Conservation (phyloP, 2,888 invertebrate species). For the Invenusta paracnida region DNA sequence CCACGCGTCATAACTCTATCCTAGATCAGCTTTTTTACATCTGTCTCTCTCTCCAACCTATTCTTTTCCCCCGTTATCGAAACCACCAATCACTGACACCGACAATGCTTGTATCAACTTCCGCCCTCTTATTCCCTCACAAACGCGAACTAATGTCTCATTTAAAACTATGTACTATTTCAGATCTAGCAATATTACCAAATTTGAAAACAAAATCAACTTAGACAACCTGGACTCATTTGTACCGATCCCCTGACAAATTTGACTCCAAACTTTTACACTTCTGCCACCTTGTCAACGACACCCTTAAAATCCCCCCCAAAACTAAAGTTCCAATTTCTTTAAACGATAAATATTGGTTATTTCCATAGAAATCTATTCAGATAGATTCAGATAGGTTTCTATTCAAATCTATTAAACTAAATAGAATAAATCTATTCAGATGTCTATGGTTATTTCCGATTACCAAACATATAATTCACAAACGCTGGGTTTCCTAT, state of each 20-base stretch:
- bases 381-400: no score
- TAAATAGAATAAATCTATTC: no score
- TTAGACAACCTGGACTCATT: background rate
- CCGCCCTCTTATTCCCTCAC: background rate
- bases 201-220: background rate
- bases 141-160: background rate
- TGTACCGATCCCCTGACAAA: background rate
- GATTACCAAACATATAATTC: no score
- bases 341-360: no score
- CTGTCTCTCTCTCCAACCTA: background rate
- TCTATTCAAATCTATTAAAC: no score
- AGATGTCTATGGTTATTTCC: no score
- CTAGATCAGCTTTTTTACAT: background rate
- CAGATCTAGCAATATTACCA: background rate
- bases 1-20: conserved; percentile 9
- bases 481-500: no score
- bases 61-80: background rate
- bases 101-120: background rate
- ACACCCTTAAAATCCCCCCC: background rate
- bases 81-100: background rate
- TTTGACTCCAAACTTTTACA: background rate
- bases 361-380: no score
- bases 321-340: no score
- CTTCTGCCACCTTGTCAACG: background rate
- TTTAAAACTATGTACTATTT: background rate